Evolutionary conservation across 2,888 invertebrate species (phyloP), one percentile per base, ranked within the genome.

Genomic region (Melanargia galathea): DNA sequence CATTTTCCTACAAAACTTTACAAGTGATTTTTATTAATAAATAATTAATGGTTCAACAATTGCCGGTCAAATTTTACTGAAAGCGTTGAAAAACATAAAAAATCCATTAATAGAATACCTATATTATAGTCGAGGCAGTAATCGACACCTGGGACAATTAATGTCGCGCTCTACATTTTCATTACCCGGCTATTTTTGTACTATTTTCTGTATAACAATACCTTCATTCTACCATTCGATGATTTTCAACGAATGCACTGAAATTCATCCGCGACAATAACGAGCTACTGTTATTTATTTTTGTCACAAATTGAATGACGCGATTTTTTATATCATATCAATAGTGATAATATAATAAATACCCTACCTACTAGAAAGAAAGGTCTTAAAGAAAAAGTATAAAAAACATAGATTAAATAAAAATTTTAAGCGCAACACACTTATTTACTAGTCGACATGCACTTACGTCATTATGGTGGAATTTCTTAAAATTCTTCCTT

Each of bases 131-230:
- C 70, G 74, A 63, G 59, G 63, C 74, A 76, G 81, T 82, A 83
- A 84, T 84, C 84, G 80, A 81, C 84, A 86, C 86, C 86, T 83
- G 85, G 60, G 79, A 83, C 86, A 82, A 86, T 86, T 84, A 86
- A 86, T 83, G 79, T 78, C 66, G 64, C 52, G 65, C 70, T 69
- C 61, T 62, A 67, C 67, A 79, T 76, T 83, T 82, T 81, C 80
- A 83, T 81, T 83, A 81, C 76, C 58, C 65, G 46, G 63, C 66
- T 68, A 72, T 71, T 52, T 58, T 58, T 48, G 13, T 48, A 35
- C 46, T 35, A 35, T 58, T 52, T 70, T 70, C 62, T 64, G 60
- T 60, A 64, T 66, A 62, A 46, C 66, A 61, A 69, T 70, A 65
- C 71, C 57, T 52, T 46, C 55, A 62, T 58, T 64, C 58, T 26